Conservation (phyloP, 2,113 vertebrate genomes). For the Nymphicus hollandicus region DNA sequence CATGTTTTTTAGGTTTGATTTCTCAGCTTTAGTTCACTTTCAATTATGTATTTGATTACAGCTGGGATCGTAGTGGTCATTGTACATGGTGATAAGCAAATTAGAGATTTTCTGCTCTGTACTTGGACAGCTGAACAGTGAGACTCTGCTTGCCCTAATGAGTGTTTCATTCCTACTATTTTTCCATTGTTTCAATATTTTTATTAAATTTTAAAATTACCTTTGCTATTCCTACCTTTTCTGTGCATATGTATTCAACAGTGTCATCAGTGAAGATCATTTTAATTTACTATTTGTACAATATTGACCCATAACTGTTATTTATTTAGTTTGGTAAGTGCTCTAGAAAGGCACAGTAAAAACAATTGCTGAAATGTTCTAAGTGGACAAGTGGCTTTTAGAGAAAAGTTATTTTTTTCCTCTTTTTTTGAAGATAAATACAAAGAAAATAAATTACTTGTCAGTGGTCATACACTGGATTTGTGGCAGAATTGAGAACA, state of each 20-base stretch:
- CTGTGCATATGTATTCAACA: neutral
- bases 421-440: neutral
- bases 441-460: neutral
- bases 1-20: neutral
- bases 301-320: neutral
- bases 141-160: constrained; percentile 1
- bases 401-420: neutral
- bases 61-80: constrained; percentile 7
- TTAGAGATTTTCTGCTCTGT: neutral
- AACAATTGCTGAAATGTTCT: neutral
- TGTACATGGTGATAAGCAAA: constrained; percentile 38
- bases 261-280: neutral
- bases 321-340: neutral
- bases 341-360: neutral
- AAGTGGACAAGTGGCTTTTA: neutral
- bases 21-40: constrained; percentile 32
- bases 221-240: constrained; percentile 1
- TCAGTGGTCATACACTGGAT: neutral
- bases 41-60: neutral
- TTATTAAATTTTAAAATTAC: constrained; percentile 46
- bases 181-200: constrained; percentile 35
- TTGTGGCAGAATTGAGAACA: neutral
- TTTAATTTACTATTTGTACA: neutral
- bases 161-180: neutral
- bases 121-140: constrained; percentile 17